Conservation (phyloP, 2,888 invertebrate genomes). For the Troilus luridus region DNA sequence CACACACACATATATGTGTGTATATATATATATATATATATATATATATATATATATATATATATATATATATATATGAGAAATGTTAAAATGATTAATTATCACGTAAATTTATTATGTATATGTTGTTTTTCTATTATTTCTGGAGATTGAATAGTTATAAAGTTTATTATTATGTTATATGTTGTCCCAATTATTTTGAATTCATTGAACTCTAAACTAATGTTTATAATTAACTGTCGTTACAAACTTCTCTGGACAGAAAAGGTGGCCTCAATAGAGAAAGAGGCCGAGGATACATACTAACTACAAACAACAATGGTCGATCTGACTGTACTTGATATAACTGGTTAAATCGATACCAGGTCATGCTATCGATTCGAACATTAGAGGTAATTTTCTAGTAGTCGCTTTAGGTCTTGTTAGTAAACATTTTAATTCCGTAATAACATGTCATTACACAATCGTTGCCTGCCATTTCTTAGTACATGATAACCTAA, state of each 20-base stretch:
- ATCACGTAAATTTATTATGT: no score
- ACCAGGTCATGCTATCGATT: neutral
- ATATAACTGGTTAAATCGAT: neutral
- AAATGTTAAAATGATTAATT: no score
- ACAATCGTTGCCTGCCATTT: neutral
- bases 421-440: neutral
- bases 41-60: no score
- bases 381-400: neutral
- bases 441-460: neutral
- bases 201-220: no score
- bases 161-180: no score
- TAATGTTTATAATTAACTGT: neutral
- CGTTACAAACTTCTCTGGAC: neutral
- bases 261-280: neutral
- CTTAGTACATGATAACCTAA: neutral
- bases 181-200: no score
- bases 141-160: no score
- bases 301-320: neutral
- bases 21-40: no score
- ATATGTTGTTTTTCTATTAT: no score
- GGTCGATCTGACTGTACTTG: neutral
- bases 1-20: no score
- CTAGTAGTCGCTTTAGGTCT: neutral
- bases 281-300: neutral
- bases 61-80: no score